Percentiles rank a stretch among this genome's conserved stretches.
Conservation (phyloP, 2,113 vertebrate genomes). For the Scytalopus superciliaris region DNA sequence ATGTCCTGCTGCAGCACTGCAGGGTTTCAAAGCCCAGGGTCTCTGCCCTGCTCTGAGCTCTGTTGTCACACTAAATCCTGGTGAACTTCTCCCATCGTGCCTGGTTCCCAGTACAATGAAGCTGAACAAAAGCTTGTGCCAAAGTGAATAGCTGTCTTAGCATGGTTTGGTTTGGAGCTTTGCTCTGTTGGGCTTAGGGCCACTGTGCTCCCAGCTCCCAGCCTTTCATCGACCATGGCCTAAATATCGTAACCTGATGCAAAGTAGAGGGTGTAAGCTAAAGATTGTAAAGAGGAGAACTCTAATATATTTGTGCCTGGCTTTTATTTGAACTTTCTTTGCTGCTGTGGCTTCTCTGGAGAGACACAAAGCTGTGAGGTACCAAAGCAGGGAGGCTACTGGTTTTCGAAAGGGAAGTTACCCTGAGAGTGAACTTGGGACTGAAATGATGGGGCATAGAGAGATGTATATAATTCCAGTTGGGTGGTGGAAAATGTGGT, state of each 20-base stretch:
- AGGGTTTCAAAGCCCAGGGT: background rate
- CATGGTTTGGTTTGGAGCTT: background rate
- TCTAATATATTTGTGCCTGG: background rate
- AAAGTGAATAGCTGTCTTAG: background rate
- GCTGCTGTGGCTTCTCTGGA: background rate
- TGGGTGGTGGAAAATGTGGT: background rate
- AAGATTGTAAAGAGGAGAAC: background rate
- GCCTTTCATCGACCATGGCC: background rate
- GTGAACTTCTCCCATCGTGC: rapidly evolving
- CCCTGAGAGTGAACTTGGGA: background rate
- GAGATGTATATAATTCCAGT: background rate
- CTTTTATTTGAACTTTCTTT: background rate
- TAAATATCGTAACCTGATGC: background rate
- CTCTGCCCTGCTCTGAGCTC: background rate
- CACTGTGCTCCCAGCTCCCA: background rate
- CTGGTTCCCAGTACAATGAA: background rate
- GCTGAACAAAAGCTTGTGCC: background rate
- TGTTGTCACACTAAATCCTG: background rate
- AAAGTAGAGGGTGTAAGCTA: background rate
- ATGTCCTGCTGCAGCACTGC: background rate
- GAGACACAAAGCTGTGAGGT: background rate
- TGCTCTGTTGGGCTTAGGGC: background rate
- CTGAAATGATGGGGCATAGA: background rate
- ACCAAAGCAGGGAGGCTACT: background rate
- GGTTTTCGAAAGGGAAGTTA: background rate